Conservation (phyloP, 2,113 vertebrate genomes). For the Accipiter virgatus region DNA sequence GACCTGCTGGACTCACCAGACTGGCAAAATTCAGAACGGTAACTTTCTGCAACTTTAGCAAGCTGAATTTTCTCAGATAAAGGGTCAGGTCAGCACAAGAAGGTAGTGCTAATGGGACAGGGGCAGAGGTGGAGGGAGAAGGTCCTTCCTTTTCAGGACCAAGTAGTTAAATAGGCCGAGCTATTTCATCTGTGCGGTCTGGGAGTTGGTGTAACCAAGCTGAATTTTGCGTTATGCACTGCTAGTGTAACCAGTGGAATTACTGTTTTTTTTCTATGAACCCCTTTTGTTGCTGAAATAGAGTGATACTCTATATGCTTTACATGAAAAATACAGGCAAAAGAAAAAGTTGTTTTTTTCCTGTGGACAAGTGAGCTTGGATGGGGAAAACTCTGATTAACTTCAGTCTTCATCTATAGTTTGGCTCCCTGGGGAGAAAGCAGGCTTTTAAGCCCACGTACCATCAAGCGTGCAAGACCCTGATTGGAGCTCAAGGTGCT, state of each 20-base stretch:
- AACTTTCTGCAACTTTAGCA: not conserved
- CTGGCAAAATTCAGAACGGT: not conserved
- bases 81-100: not conserved
- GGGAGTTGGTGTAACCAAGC: not conserved
- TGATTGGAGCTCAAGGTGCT: not conserved
- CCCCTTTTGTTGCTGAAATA: accelerated
- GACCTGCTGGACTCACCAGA: not conserved
- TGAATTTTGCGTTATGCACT: not conserved
- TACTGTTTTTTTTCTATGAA: not conserved
- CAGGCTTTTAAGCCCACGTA: not conserved
- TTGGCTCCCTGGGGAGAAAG: not conserved
- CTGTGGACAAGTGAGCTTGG: not conserved
- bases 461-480: not conserved
- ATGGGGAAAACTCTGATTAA: not conserved
- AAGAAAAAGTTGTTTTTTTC: not conserved
- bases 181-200: not conserved
- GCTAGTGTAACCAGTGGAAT: not conserved
- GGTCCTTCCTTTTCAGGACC: not conserved
- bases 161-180: not conserved
- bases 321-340: not conserved
- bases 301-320: accelerated
- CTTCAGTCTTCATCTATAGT: not conserved
- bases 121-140: not conserved
- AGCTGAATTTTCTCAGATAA: not conserved
- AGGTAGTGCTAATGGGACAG: accelerated